These are phyloP conservation scores for Syngnathus acus DNA, from an alignment of 2,797 vertebrate genomes.

Conservation along the genomic window DNA sequence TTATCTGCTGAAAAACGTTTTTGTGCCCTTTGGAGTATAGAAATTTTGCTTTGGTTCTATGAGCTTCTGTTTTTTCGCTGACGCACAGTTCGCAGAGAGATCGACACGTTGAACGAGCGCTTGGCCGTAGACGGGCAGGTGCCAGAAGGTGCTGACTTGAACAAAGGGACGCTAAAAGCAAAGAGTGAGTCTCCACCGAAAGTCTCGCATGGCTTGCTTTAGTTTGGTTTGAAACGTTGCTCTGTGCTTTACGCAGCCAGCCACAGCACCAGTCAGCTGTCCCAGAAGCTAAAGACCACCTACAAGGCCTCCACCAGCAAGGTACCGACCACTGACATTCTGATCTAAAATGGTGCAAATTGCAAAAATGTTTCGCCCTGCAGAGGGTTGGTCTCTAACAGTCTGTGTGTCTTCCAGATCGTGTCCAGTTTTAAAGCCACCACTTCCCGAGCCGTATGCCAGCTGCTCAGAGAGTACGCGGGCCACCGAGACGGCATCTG, in stretches of 20 bases:
- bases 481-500: slow-evolving; percentile 96
- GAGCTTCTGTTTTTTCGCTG: neutral
- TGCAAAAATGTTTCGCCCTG: slow-evolving; percentile 43
- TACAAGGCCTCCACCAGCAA: slow-evolving; percentile 99
- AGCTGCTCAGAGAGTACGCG: slow-evolving; percentile 89
- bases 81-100: slow-evolving; percentile 85
- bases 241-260: slow-evolving; percentile 71
- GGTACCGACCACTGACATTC: slow-evolving; percentile 64
- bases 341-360: neutral
- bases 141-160: slow-evolving; percentile 85
- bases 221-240: neutral
- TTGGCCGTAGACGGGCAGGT: slow-evolving; percentile 87
- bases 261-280: slow-evolving; percentile 97
- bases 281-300: slow-evolving; percentile 97
- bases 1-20: neutral
- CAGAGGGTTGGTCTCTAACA: too few species aligned
- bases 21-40: neutral
- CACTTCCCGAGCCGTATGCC: slow-evolving; percentile 91
- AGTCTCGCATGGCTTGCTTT: neutral
- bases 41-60: neutral
- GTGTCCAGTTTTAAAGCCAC: slow-evolving; percentile 99
- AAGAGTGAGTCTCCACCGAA: slow-evolving; percentile 75
- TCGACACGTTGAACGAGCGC: slow-evolving; percentile 92
- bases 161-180: slow-evolving; percentile 92
- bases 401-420: slow-evolving; percentile 70